Percentiles rank a stretch among this genome's conserved stretches.
These are phyloP conservation scores for Coelopa pilipes DNA, from an alignment of 2,888 invertebrate genomes.

Conservation along the genomic window DNA sequence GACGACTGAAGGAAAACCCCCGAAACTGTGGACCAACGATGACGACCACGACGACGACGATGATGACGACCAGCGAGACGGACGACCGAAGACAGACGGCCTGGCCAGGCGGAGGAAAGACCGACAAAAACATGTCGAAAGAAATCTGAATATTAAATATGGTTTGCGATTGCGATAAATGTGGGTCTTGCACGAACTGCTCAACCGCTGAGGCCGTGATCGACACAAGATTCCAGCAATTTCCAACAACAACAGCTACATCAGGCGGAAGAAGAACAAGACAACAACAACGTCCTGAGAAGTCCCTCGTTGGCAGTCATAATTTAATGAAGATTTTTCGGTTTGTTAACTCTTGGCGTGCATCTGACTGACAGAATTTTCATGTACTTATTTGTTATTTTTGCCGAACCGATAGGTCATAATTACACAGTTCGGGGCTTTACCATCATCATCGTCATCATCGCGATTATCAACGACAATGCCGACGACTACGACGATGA, in stretches of 20 bases:
- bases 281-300: neutral
- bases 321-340: constrained; percentile 45
- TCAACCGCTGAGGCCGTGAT: constrained; percentile 17
- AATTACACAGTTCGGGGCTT: constrained; percentile 28
- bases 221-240: constrained; percentile 9
- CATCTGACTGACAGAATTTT: constrained; percentile 41
- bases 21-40: no score
- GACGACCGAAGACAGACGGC: no score
- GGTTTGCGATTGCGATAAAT: constrained; percentile 44
- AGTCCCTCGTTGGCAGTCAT: constrained; percentile 35
- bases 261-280: no score
- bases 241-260: neutral
- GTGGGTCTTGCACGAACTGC: constrained; percentile 44
- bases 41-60: no score
- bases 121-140: constrained; percentile 33
- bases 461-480: no score
- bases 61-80: no score
- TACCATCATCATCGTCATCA: neutral
- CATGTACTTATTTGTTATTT: constrained; percentile 36
- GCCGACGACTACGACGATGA: neutral
- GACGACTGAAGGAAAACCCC: no score
- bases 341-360: constrained; percentile 44
- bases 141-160: constrained; percentile 51
- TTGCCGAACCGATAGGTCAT: constrained; percentile 27
- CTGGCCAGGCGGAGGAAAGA: constrained; percentile 18